A percentile compares a stretch with the other conserved stretches of the same genome.
These are phyloP conservation scores for Bryconaethiops microstoma DNA, from an alignment of 2,797 vertebrate species.

Conservation along the genomic window DNA sequence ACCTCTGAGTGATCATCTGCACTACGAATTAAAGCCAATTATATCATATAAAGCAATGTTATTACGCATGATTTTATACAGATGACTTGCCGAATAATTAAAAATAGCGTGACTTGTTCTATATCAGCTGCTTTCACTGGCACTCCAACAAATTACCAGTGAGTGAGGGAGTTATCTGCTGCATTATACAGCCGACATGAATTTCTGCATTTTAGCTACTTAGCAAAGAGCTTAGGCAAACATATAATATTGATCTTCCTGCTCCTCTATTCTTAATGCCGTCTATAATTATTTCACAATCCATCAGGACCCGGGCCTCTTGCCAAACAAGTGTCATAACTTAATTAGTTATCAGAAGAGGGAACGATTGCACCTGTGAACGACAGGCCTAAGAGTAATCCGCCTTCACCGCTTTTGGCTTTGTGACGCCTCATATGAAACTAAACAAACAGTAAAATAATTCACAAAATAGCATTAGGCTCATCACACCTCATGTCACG, in stretches of 20 bases:
- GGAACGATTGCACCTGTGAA: constrained; percentile 62
- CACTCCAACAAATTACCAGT: constrained; percentile 11
- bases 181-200: constrained; percentile 57
- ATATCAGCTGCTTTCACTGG: constrained; percentile 3
- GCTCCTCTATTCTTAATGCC: constrained; percentile 58
- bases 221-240: constrained; percentile 60
- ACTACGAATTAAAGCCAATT: constrained; percentile 3
- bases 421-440: constrained; percentile 46
- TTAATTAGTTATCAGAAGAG: constrained; percentile 72
- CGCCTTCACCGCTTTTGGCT: constrained; percentile 41
- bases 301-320: constrained; percentile 54
- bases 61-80: neutral
- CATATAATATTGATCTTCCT: constrained; percentile 57
- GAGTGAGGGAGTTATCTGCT: constrained; percentile 29
- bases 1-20: neutral
- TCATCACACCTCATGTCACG: constrained; percentile 21
- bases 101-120: constrained; percentile 9
- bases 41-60: neutral
- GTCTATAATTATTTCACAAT: constrained; percentile 63
- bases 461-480: constrained; percentile 28
- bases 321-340: constrained; percentile 69
- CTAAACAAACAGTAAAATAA: constrained; percentile 57
- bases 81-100: constrained; percentile 6
- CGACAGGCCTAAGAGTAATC: constrained; percentile 54
- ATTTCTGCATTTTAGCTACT: constrained; percentile 55